phyloP scores from a whole-genome alignment of 2,113 vertebrate species.

The Meleagris gallopavo region DNA sequence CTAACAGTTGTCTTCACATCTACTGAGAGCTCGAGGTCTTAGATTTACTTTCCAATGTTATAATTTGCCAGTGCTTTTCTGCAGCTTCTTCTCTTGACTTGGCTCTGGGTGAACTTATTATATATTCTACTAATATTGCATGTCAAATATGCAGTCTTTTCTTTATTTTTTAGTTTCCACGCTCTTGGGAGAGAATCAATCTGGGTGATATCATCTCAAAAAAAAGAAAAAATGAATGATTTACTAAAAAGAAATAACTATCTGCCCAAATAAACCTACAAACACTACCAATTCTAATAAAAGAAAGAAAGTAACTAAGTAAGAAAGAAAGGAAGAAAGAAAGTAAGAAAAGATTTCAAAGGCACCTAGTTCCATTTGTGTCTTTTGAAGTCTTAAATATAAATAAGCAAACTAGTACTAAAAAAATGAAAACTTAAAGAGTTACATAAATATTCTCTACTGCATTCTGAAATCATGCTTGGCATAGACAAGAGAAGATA shows the following conservation, averaged over 20 bases:
- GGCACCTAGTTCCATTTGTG: background rate
- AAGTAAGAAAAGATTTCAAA: background rate
- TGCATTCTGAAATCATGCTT: background rate
- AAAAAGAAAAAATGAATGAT: background rate
- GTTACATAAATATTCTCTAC: background rate
- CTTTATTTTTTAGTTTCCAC: background rate
- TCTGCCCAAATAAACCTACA: conserved; percentile 9
- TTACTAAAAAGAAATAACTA: background rate
- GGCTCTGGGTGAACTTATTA: conserved; percentile 30
- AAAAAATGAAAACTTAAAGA: background rate
- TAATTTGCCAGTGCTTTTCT: conserved; percentile 39
- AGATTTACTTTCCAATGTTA: background rate
- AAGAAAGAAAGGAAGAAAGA: too few relatives aligned
- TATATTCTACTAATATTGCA: conserved; percentile 39
- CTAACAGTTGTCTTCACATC: conserved; percentile 25
- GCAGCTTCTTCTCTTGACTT: conserved; percentile 13
- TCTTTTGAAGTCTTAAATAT: background rate
- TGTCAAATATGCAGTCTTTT: background rate
- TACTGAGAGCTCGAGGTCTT: background rate
- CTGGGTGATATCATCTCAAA: background rate
- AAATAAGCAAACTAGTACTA: background rate
- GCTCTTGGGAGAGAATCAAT: background rate
- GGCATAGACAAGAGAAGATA: background rate
- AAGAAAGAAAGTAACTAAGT: too few relatives aligned
- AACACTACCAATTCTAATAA: background rate